Conservation (phyloP, 2,888 invertebrate genomes). For the Micropterix aruncella region DNA sequence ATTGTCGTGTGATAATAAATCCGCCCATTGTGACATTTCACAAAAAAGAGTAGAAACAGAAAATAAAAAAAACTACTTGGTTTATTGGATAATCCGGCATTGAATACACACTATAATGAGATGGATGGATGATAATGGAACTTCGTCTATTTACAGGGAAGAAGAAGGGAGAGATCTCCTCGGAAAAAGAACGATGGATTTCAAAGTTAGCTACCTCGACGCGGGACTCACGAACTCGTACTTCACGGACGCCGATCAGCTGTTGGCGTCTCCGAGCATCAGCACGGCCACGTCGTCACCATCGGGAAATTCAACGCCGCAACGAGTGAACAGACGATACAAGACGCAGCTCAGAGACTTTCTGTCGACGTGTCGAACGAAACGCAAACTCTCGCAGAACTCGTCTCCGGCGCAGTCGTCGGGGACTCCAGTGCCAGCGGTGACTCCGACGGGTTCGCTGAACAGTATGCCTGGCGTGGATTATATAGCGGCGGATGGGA, state of each 20-base stretch:
- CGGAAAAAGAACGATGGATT: slow-evolving; percentile 97
- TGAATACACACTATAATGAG: too few species aligned
- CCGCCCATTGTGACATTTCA: too few species aligned
- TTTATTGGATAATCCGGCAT: too few species aligned
- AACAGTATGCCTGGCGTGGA: slow-evolving; percentile 46
- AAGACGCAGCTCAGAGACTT: slow-evolving; percentile 90
- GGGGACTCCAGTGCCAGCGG: slow-evolving; percentile 32
- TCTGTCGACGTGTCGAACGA: slow-evolving; percentile 79
- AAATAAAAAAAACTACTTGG: too few species aligned
- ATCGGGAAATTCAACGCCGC: slow-evolving; percentile 51
- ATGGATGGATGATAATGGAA: background rate
- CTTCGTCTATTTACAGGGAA: slow-evolving; percentile 52
- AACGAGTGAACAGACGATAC: slow-evolving; percentile 76
- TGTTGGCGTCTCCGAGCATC: slow-evolving; percentile 43
- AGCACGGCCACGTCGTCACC: slow-evolving; percentile 37
- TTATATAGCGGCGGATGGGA: slow-evolving; percentile 48
- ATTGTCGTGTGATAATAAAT: too few species aligned
- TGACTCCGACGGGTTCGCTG: slow-evolving; percentile 37
- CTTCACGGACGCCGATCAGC: slow-evolving; percentile 75
- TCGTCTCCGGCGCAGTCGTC: slow-evolving; percentile 13
- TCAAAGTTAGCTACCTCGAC: slow-evolving; percentile 95
- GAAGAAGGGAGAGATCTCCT: slow-evolving; percentile 96
- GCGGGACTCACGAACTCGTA: slow-evolving; percentile 84
- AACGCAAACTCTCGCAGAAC: slow-evolving; percentile 41
- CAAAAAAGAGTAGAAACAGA: too few species aligned